Evolutionary conservation across 2,113 vertebrate species (phyloP).

Genomic region (Nycticebus coucang): DNA sequence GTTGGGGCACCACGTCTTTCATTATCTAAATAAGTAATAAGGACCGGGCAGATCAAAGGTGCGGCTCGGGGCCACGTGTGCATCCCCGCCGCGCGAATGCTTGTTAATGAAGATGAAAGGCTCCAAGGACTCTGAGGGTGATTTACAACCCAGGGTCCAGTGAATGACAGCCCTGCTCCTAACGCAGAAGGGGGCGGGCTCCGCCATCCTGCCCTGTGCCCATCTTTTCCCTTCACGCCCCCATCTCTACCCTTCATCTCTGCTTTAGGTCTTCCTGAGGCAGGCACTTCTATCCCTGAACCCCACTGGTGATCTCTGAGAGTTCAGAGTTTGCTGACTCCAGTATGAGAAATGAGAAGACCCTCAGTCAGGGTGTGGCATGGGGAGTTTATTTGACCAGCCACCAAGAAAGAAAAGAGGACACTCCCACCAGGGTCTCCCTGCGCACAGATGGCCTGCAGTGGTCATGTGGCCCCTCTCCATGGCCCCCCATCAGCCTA

Average conservation of each 20-base stretch:
- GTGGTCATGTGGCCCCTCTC: neutral
- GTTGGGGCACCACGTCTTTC: neutral
- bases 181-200: neutral
- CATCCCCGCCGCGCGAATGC: neutral
- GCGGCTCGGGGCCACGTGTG: accelerated
- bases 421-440: neutral
- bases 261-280: no score
- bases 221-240: neutral
- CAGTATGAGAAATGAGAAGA: neutral
- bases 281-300: neutral
- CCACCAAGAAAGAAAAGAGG: neutral
- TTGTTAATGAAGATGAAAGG: neutral
- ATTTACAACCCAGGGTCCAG: neutral
- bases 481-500: neutral
- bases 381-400: neutral
- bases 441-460: neutral
- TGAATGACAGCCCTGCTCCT: neutral
- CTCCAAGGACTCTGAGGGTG: accelerated
- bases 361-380: neutral
- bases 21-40: neutral
- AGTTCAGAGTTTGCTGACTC: neutral
- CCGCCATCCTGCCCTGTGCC: neutral
- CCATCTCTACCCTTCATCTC: neutral
- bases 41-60: neutral
- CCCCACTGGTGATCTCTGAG: neutral